phyloP scores from a whole-genome alignment of 2,888 invertebrate genomes.

The Colostygia pectinataria region DNA sequence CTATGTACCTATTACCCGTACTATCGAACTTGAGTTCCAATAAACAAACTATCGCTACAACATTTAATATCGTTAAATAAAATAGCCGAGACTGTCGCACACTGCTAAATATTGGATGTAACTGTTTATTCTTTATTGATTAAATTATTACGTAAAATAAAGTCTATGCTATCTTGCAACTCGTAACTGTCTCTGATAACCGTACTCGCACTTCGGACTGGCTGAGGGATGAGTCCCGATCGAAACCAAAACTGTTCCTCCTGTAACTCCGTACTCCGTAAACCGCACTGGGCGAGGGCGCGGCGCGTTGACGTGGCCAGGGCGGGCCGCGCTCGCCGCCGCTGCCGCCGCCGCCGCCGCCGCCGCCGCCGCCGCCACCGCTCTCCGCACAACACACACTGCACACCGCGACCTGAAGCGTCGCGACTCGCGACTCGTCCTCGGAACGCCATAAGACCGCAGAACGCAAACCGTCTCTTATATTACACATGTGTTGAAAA shows the following conservation, averaged over 20 bases:
- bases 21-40: conserved; percentile 28
- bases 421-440: conserved; percentile 24
- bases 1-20: conserved; percentile 30
- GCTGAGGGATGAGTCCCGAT: conserved; percentile 26
- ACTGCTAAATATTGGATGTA: conserved; percentile 27
- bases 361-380: conserved; percentile 18
- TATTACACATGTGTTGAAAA: conserved; percentile 66
- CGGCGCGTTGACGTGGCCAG: not conserved
- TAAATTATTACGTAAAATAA: conserved; percentile 30
- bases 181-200: conserved; percentile 37
- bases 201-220: conserved; percentile 30
- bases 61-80: conserved; percentile 19
- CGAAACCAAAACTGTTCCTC: conserved; percentile 29
- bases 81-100: conserved; percentile 38
- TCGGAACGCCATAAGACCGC: conserved; percentile 21
- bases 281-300: not conserved
- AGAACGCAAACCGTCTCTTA: conserved; percentile 49
- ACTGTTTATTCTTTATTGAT: conserved; percentile 25
- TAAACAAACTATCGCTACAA: conserved; percentile 31
- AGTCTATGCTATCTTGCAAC: conserved; percentile 24
- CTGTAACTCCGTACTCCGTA: conserved; percentile 1
- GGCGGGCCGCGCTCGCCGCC: conserved; percentile 1
- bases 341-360: not conserved
- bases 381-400: conserved; percentile 4
- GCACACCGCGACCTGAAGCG: conserved; percentile 4